phyloP scores from a whole-genome alignment of 2,888 invertebrate genomes.

The Herminia tarsipennalis region DNA sequence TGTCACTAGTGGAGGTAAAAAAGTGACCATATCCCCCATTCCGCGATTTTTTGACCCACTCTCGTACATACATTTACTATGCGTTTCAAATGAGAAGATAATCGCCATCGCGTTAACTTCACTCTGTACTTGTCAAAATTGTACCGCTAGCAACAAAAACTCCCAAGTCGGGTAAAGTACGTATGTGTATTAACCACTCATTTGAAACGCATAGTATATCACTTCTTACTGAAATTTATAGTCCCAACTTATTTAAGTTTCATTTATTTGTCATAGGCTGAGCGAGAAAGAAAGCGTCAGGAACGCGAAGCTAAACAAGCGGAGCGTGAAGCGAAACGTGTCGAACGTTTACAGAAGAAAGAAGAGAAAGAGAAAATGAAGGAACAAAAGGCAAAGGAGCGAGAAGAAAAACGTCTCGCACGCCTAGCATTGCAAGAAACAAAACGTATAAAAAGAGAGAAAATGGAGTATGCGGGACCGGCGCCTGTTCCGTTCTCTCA shows the following conservation, averaged over 20 bases:
- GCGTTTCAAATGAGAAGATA: too few species aligned
- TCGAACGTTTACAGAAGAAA: slow-evolving; percentile 79
- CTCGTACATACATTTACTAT: too few species aligned
- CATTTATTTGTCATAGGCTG: slow-evolving; percentile 57
- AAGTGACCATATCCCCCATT: too few species aligned
- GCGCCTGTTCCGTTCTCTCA: slow-evolving; percentile 41
- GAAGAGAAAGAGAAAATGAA: slow-evolving; percentile 80
- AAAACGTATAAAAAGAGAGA: slow-evolving; percentile 73
- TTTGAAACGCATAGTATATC: too few species aligned
- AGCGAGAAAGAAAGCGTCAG: slow-evolving; percentile 83
- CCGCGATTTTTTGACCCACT: too few species aligned
- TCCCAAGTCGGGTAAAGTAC: too few species aligned
- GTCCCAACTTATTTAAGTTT: neutral
- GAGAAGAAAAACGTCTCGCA: slow-evolving; percentile 77
- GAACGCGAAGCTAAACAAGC: slow-evolving; percentile 81
- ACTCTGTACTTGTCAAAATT: too few species aligned
- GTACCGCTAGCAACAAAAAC: too few species aligned
- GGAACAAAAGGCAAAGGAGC: slow-evolving; percentile 77
- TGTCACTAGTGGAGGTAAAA: too few species aligned
- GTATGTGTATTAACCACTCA: too few species aligned
- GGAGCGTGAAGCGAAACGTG: slow-evolving; percentile 78
- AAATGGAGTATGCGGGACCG: slow-evolving; percentile 52
- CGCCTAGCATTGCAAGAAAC: slow-evolving; percentile 75
- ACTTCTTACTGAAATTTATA: neutral
- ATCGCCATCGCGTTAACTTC: too few species aligned